Percentiles rank a stretch among this genome's conserved stretches.
These are phyloP conservation scores for Dicroscelio sp. DNA, from an alignment of 2,888 invertebrate genomes.

Conservation along the genomic window DNA sequence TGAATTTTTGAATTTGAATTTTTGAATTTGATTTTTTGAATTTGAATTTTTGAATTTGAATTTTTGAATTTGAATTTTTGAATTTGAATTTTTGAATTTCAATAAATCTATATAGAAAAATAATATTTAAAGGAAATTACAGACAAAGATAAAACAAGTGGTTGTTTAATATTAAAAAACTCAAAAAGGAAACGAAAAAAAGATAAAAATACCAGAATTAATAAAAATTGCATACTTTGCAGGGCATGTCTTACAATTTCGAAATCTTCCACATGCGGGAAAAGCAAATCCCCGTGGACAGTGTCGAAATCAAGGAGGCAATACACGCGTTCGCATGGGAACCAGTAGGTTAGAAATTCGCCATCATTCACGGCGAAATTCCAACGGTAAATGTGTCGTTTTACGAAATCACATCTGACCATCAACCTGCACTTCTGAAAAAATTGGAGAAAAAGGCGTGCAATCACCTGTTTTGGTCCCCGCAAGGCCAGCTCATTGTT, in stretches of 20 bases:
- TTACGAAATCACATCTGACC: constrained; percentile 97
- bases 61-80: too few relatives aligned
- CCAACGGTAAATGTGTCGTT: constrained; percentile 97
- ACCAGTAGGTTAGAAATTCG: constrained; percentile 98
- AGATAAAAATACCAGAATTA: too few relatives aligned
- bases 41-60: too few relatives aligned
- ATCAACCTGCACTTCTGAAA: constrained; percentile 95
- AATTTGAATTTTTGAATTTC: too few relatives aligned
- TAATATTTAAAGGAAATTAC: too few relatives aligned
- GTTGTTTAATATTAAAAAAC: too few relatives aligned
- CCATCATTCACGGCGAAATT: constrained; percentile 98
- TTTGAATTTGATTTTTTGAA: too few relatives aligned
- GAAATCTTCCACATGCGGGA: constrained; percentile 99
- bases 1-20: too few relatives aligned
- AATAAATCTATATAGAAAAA: too few relatives aligned
- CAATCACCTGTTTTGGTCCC: constrained; percentile 99
- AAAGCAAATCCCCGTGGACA: constrained; percentile 99
- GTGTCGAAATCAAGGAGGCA: constrained; percentile 98
- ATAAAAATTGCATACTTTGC: constrained; percentile 45
- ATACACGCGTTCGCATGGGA: constrained; percentile 99
- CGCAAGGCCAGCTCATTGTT: constrained; percentile 98
- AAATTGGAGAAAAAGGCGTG: constrained; percentile 96
- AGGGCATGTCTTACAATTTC: constrained; percentile 99
- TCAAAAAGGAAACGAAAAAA: too few relatives aligned
- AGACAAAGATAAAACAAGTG: too few relatives aligned